phyloP scores from a whole-genome alignment of 1,140 invertebrate genomes.

The Pseudomyrmex cubaensis region DNA sequence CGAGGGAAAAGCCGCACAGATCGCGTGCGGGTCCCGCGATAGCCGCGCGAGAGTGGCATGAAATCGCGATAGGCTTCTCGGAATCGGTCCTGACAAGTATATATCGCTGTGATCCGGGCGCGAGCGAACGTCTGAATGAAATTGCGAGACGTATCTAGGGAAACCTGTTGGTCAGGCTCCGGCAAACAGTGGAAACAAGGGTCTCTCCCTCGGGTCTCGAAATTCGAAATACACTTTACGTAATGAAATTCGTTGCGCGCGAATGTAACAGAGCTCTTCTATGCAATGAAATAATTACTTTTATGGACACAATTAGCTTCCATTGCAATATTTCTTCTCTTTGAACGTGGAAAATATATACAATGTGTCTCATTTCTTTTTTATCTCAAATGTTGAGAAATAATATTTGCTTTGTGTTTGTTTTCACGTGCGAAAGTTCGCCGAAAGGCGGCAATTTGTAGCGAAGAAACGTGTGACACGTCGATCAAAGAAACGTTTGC shows the following conservation, averaged over 20 bases:
- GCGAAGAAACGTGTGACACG: neutral
- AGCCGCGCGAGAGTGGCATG: slow-evolving; percentile 16
- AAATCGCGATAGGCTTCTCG: slow-evolving; percentile 64
- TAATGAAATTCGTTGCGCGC: too few relatives aligned
- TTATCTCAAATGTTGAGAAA: too few relatives aligned
- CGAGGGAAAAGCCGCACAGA: slow-evolving; percentile 56
- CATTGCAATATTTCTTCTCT: too few relatives aligned
- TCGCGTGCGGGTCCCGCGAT: slow-evolving; percentile 10
- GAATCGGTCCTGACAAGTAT: slow-evolving; percentile 57
- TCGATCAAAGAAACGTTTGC: slow-evolving; percentile 17
- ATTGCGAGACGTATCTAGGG: slow-evolving; percentile 27
- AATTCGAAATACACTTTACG: neutral
- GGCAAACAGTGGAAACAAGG: slow-evolving; percentile 23
- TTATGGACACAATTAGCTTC: too few relatives aligned
- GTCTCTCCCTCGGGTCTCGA: slow-evolving; percentile 1
- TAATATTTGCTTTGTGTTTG: too few relatives aligned
- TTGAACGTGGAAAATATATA: too few relatives aligned
- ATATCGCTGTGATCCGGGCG: neutral
- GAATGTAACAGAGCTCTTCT: too few relatives aligned
- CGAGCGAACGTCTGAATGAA: slow-evolving; percentile 41
- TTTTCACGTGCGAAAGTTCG: too few relatives aligned
- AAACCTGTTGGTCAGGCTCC: slow-evolving; percentile 50
- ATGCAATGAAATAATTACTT: too few relatives aligned
- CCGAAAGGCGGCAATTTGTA: neutral
- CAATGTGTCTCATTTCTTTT: too few relatives aligned